Conservation (phyloP, 2,113 vertebrate species). For the Paraplagusia blochii region DNA sequence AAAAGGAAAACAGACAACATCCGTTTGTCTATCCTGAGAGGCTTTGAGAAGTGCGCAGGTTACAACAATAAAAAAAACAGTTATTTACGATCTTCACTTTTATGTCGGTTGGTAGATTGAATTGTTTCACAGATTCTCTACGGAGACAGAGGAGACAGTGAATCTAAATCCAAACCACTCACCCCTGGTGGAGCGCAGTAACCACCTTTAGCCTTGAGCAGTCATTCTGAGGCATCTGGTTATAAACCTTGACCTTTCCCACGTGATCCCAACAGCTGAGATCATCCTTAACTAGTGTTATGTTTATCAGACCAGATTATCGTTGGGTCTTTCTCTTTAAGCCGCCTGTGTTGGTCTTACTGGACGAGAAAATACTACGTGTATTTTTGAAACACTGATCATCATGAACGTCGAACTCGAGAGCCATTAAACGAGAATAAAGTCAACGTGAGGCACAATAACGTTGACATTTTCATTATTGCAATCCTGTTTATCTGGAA, state of each 20-base stretch:
- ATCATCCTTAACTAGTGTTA: slow-evolving; percentile 11
- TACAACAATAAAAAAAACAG: no score
- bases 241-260: slow-evolving; percentile 32
- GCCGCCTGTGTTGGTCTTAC: not conserved
- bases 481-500: not conserved
- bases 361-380: slow-evolving; percentile 6
- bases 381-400: not conserved
- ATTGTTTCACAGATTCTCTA: no score
- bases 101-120: no score
- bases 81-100: no score
- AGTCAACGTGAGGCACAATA: slow-evolving; percentile 3
- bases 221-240: slow-evolving; percentile 3
- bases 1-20: no score
- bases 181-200: not conserved
- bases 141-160: not conserved
- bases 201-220: not conserved
- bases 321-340: slow-evolving; percentile 6
- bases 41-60: no score
- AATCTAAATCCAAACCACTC: not conserved
- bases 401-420: not conserved
- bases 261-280: slow-evolving; percentile 12
- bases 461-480: slow-evolving; percentile 2
- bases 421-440: no score
- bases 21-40: no score
- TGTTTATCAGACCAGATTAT: slow-evolving; percentile 9